These are phyloP conservation scores for Sigmodon hispidus DNA, from an alignment of 2,113 vertebrate species.

Conservation along the genomic window DNA sequence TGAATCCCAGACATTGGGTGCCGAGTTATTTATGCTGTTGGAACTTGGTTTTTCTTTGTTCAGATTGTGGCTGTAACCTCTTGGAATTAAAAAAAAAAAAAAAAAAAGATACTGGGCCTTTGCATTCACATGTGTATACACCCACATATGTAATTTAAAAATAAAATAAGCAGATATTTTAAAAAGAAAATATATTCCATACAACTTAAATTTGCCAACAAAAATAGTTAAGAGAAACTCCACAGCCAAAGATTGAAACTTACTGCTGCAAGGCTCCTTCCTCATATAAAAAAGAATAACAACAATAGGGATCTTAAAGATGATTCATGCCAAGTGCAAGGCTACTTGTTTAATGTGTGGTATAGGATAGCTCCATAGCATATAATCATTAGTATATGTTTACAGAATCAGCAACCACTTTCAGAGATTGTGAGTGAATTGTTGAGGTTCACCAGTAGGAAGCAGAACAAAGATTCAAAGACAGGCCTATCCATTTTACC, in stretches of 20 bases:
- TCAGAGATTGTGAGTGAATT: background rate
- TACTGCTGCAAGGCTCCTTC: background rate
- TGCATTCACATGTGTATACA: background rate
- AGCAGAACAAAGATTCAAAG: background rate
- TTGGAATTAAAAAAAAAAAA: no score
- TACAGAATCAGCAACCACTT: slow-evolving; percentile 30
- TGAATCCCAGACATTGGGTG: no score
- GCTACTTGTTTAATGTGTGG: background rate
- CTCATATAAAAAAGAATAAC: background rate
- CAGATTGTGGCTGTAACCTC: no score
- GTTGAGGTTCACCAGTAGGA: background rate
- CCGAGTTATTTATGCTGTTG: no score
- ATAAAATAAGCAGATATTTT: background rate
- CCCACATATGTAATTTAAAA: background rate
- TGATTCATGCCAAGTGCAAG: background rate
- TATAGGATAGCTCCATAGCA: background rate
- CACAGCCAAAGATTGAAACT: background rate
- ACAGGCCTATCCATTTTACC: background rate
- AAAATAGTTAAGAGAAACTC: slow-evolving; percentile 6
- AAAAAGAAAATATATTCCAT: background rate
- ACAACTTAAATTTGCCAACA: background rate
- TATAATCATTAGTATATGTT: background rate
- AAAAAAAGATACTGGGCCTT: no score
- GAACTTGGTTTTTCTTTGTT: no score
- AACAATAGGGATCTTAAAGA: background rate